Conservation (phyloP, 2,797 vertebrate species). For the Helostoma temminkii region DNA sequence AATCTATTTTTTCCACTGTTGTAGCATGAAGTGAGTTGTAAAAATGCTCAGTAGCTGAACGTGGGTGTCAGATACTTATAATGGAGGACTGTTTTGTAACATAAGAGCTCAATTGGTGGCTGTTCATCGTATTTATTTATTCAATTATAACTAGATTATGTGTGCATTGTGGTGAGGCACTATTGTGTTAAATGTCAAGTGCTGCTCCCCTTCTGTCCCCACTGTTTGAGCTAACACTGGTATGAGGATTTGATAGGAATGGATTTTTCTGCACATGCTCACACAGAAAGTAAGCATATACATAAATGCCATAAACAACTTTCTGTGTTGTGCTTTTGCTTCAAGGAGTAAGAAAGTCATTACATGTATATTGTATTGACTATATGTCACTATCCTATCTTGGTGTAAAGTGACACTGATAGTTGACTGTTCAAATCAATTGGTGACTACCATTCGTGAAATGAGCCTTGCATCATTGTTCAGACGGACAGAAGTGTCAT, state of each 20-base stretch:
- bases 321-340: constrained; percentile 7
- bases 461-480: neutral
- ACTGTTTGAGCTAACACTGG: constrained; percentile 57
- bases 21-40: constrained; percentile 23
- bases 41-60: constrained; percentile 30
- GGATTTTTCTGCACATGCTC: constrained; percentile 44
- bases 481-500: constrained; percentile 3
- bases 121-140: constrained; percentile 58
- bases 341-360: constrained; percentile 37
- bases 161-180: constrained; percentile 42
- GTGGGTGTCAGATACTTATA: constrained; percentile 38
- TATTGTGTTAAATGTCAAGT: constrained; percentile 76
- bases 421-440: constrained; percentile 40
- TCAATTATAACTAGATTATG: constrained; percentile 63
- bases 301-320: constrained; percentile 9
- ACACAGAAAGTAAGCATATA: constrained; percentile 6
- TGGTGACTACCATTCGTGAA: constrained; percentile 17
- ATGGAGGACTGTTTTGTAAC: constrained; percentile 38
- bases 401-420: constrained; percentile 47
- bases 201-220: constrained; percentile 46
- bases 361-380: constrained; percentile 45
- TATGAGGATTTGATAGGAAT: constrained; percentile 73
- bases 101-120: constrained; percentile 49
- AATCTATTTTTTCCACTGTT: constrained; percentile 49
- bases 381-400: constrained; percentile 44